Percentiles rank a stretch among this genome's conserved stretches.
Conservation (phyloP, 2,888 invertebrate species). For the Chrysolina haemoptera region DNA sequence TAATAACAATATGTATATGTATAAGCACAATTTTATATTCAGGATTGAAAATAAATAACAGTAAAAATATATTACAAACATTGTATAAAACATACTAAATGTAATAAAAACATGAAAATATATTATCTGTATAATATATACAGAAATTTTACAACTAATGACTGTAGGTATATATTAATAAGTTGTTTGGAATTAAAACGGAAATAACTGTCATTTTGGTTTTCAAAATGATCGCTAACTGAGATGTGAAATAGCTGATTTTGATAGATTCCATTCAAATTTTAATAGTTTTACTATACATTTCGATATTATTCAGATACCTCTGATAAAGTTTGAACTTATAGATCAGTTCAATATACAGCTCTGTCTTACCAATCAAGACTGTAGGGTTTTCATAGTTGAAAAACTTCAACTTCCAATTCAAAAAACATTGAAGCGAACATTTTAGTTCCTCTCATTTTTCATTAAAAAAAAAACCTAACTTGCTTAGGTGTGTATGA, state of each 20-base stretch:
- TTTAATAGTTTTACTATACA: not conserved
- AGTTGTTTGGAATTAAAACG: slow-evolving; percentile 54
- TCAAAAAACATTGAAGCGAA: too few species aligned
- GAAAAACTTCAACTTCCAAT: too few species aligned
- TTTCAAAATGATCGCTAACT: slow-evolving; percentile 59
- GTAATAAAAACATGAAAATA: slow-evolving; percentile 66
- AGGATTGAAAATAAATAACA: slow-evolving; percentile 67
- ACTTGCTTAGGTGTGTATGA: too few species aligned
- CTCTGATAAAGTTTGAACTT: not conserved
- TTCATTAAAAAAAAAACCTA: too few species aligned
- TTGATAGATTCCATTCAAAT: slow-evolving; percentile 41
- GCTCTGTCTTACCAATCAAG: too few species aligned
- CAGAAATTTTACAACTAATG: slow-evolving; percentile 65
- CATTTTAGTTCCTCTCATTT: too few species aligned
- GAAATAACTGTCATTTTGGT: slow-evolving; percentile 64
- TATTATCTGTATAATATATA: slow-evolving; percentile 67
- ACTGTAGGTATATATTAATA: slow-evolving; percentile 59
- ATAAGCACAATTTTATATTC: slow-evolving; percentile 61
- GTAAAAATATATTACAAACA: slow-evolving; percentile 68
- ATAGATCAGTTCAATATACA: not conserved
- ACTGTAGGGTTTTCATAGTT: too few species aligned
- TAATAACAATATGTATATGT: slow-evolving; percentile 62
- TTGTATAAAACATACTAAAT: slow-evolving; percentile 68
- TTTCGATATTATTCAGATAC: not conserved
- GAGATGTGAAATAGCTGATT: slow-evolving; percentile 61